phyloP scores from a whole-genome alignment of 2,797 vertebrate genomes.

The Clarias fuscus region DNA sequence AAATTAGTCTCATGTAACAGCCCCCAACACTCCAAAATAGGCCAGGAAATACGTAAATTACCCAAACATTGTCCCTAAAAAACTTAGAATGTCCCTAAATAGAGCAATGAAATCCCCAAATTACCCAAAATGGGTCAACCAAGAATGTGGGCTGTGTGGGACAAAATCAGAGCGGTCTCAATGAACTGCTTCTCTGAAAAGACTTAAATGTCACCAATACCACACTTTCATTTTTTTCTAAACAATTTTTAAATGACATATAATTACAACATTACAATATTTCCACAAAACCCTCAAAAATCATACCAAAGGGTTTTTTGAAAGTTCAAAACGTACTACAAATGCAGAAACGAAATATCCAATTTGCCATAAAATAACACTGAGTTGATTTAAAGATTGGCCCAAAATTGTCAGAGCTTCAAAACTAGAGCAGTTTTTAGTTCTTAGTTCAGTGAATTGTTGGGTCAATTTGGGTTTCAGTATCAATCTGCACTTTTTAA shows the following conservation, averaged over 20 bases:
- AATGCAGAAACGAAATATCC: neutral
- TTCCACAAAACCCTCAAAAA: neutral
- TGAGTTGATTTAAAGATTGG: neutral
- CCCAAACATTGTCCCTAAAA: neutral
- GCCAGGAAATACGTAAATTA: constrained; percentile 19
- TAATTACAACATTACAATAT: neutral
- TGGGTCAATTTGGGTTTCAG: too few relatives aligned
- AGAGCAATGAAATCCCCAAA: neutral
- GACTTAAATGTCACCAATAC: neutral
- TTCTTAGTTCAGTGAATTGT: too few relatives aligned
- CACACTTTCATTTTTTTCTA: neutral
- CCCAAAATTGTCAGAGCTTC: neutral
- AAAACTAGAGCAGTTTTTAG: too few relatives aligned
- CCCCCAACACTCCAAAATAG: neutral
- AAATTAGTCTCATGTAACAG: constrained; percentile 10
- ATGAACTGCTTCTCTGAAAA: neutral
- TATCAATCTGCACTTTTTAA: too few relatives aligned
- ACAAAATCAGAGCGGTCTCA: neutral
- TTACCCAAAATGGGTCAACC: neutral
- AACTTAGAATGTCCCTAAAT: neutral
- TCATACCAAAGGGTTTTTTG: neutral
- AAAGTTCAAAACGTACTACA: neutral
- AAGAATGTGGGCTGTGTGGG: neutral
- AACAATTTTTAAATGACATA: neutral
- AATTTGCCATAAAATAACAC: neutral